Evolutionary conservation across 2,113 vertebrate species (phyloP).

Genomic region (Delphinapterus leucas): DNA sequence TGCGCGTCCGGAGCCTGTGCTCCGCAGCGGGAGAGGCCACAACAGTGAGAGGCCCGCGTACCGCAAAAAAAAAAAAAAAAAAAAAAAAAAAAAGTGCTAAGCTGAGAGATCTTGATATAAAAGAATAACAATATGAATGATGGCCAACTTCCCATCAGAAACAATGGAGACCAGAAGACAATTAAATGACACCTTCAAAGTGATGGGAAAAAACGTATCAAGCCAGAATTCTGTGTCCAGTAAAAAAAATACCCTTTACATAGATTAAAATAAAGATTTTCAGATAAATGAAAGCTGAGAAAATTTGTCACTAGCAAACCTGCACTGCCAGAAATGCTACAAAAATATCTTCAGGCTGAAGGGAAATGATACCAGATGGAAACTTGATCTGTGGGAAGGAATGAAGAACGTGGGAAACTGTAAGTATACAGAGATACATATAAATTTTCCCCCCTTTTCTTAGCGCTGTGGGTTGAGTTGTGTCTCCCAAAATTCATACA

Average conservation of each 20-base stretch:
- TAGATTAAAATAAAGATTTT: neutral
- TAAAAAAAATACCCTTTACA: neutral
- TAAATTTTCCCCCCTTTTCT: neutral
- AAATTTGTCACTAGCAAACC: neutral
- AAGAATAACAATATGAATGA: neutral
- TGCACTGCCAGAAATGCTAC: neutral
- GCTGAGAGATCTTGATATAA: neutral
- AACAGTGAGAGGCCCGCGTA: too few relatives aligned
- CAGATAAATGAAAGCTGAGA: conserved; percentile 7
- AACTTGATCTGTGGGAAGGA: neutral
- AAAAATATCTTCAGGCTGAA: conserved; percentile 1
- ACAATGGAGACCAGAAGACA: neutral
- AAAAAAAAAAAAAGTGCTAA: neutral
- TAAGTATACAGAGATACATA: neutral
- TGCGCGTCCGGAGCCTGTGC: too few relatives aligned
- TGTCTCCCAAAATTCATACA: neutral
- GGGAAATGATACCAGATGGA: conserved; percentile 19
- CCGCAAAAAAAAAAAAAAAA: too few relatives aligned
- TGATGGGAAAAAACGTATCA: neutral
- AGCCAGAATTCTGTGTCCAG: neutral
- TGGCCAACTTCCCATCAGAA: neutral
- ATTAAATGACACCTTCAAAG: neutral
- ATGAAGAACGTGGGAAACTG: neutral
- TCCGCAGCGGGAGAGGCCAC: too few relatives aligned
- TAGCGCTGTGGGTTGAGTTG: neutral